Evolutionary conservation across 1,140 invertebrate species (phyloP).

Genomic region (Ditylenchus dipsaci): DNA sequence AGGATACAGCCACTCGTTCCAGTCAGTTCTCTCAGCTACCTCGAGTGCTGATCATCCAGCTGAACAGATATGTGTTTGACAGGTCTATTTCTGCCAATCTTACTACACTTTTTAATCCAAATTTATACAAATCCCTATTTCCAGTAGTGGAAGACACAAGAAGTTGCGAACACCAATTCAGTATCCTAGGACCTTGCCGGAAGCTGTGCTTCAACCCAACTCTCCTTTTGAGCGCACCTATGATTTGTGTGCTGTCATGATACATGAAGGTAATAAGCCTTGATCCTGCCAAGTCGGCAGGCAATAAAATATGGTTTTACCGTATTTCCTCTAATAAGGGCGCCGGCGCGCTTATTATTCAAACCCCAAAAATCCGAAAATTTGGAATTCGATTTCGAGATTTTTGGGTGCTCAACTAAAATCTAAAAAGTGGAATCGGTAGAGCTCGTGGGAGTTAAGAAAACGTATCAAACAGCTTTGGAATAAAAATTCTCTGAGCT

Average conservation of each 20-base stretch:
- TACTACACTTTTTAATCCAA: conserved; percentile 4
- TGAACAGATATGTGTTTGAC: conserved; percentile 49
- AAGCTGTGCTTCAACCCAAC: conserved; percentile 2
- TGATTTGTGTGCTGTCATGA: conserved; percentile 56
- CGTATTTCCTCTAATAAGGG: no score
- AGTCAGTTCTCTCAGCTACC: conserved; percentile 36
- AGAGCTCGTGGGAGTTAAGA: no score
- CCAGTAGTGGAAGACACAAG: conserved; percentile 29
- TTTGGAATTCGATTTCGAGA: no score
- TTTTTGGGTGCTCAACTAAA: no score
- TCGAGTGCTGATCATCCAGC: conserved; percentile 45
- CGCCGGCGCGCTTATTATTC: no score
- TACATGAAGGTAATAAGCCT: conserved; percentile 40
- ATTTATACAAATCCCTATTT: background rate
- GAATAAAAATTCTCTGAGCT: no score
- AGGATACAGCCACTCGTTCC: conserved; percentile 18
- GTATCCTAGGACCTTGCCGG: conserved; percentile 36
- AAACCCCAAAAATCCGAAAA: no score
- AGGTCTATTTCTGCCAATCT: conserved; percentile 24
- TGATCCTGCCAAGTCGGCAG: no score
- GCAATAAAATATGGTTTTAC: no score
- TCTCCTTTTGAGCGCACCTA: conserved; percentile 30
- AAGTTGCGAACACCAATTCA: conserved; percentile 43
- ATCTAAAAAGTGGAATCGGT: no score
- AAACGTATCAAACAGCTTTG: no score